Evolutionary conservation across 2,888 invertebrate genomes (phyloP).

Genomic region (Ischnus inquisitorius): DNA sequence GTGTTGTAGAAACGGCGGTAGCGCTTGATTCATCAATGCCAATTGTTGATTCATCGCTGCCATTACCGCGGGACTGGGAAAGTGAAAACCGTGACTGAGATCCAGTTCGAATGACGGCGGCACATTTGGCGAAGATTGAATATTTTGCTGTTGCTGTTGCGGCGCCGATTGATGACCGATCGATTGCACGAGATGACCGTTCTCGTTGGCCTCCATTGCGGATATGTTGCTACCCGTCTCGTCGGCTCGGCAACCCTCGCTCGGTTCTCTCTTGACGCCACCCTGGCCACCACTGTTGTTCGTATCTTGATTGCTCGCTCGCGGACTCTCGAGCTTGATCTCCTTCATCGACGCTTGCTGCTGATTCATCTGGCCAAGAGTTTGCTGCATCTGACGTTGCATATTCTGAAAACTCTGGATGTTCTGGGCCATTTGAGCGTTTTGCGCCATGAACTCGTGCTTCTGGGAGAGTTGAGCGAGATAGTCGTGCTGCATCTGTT

Average conservation of each 20-base stretch:
- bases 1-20: conserved; percentile 86
- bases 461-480: conserved; percentile 81
- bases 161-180: conserved; percentile 36
- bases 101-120: conserved; percentile 81
- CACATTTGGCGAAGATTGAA: conserved; percentile 78
- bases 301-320: conserved; percentile 66
- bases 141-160: conserved; percentile 43
- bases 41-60: conserved; percentile 86
- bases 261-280: conserved; percentile 81
- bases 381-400: conserved; percentile 83
- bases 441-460: conserved; percentile 83
- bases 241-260: conserved; percentile 79
- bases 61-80: conserved; percentile 85
- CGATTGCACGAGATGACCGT: conserved; percentile 62
- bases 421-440: conserved; percentile 82
- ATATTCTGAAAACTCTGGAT: conserved; percentile 82
- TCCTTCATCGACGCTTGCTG: conserved; percentile 75
- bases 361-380: conserved; percentile 77
- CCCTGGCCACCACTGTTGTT: conserved; percentile 73
- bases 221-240: conserved; percentile 59
- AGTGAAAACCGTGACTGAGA: conserved; percentile 82
- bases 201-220: conserved; percentile 68
- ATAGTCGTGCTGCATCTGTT: conserved; percentile 79
- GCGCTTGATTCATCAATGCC: conserved; percentile 86
- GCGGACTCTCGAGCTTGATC: conserved; percentile 78